phyloP scores from a whole-genome alignment of 2,888 invertebrate species.

The Noctua fimbriata region DNA sequence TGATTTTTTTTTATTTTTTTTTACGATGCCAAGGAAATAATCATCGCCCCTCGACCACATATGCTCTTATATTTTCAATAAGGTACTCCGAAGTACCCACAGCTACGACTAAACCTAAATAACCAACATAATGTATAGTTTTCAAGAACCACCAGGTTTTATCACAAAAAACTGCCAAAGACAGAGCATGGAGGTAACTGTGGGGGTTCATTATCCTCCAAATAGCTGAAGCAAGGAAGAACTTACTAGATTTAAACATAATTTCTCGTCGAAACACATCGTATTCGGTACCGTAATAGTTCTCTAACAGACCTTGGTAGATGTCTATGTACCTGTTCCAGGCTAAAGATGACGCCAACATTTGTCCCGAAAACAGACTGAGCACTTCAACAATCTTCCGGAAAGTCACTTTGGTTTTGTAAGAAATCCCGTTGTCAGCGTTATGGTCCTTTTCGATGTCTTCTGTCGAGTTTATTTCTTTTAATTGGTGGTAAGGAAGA shows the following conservation, averaged over 20 bases:
- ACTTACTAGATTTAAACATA: slow-evolving; percentile 93
- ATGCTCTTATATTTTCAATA: slow-evolving; percentile 77
- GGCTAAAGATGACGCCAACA: slow-evolving; percentile 93
- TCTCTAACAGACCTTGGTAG: slow-evolving; percentile 94
- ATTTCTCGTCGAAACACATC: slow-evolving; percentile 88
- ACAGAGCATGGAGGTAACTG: slow-evolving; percentile 93
- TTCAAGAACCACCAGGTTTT: slow-evolving; percentile 94
- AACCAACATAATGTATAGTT: slow-evolving; percentile 93
- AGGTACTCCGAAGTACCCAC: slow-evolving; percentile 94
- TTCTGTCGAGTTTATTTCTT: slow-evolving; percentile 84
- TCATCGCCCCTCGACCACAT: slow-evolving; percentile 74
- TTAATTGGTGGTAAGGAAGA: slow-evolving; percentile 86
- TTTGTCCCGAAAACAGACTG: slow-evolving; percentile 92
- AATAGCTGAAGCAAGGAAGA: slow-evolving; percentile 93
- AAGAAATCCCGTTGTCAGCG: slow-evolving; percentile 90
- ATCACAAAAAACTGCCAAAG: slow-evolving; percentile 95
- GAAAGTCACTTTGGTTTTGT: slow-evolving; percentile 92
- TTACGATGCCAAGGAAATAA: slow-evolving; percentile 21
- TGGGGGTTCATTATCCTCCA: slow-evolving; percentile 96
- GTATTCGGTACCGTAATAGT: slow-evolving; percentile 83
- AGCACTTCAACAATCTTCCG: slow-evolving; percentile 92
- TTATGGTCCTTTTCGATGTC: slow-evolving; percentile 86
- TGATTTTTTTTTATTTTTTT: slow-evolving; percentile 3
- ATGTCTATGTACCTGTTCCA: slow-evolving; percentile 96
- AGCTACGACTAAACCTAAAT: slow-evolving; percentile 92